Evolutionary conservation across 2,888 invertebrate genomes (phyloP).

Genomic region (Itoplectis maculator): DNA sequence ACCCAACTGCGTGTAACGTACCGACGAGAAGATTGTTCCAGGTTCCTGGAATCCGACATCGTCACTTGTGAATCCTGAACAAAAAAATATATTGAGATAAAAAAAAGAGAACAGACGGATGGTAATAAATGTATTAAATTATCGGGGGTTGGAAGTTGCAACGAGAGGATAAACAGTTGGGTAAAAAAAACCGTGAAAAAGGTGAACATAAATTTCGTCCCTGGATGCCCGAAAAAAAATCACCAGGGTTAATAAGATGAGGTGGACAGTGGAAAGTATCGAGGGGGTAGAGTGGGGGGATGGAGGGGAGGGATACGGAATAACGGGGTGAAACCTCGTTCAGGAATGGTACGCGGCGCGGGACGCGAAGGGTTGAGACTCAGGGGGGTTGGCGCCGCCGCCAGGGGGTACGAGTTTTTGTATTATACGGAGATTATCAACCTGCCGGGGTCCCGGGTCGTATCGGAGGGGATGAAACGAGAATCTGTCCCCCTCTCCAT

Average conservation of each 20-base stretch:
- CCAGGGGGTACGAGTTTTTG: slow-evolving; percentile 74
- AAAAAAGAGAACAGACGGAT: slow-evolving; percentile 7
- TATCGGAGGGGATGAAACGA: slow-evolving; percentile 66
- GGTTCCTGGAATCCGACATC: too few species aligned
- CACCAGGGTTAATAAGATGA: slow-evolving; percentile 44
- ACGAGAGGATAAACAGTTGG: too few species aligned
- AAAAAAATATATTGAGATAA: not conserved
- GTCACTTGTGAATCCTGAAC: not conserved
- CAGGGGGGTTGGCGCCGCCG: slow-evolving; percentile 38
- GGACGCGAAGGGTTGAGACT: slow-evolving; percentile 56
- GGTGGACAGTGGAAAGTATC: slow-evolving; percentile 14
- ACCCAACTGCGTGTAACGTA: slow-evolving; percentile 34
- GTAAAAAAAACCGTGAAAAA: too few species aligned
- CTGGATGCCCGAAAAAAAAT: slow-evolving; percentile 23
- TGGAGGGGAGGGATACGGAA: not conserved
- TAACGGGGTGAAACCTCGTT: slow-evolving; percentile 44
- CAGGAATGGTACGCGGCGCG: slow-evolving; percentile 29
- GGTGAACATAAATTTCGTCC: slow-evolving; percentile 16
- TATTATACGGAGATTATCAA: slow-evolving; percentile 84
- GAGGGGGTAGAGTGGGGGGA: not conserved
- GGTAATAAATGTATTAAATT: too few species aligned
- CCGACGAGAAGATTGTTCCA: not conserved
- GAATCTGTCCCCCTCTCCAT: too few species aligned
- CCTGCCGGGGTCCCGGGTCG: slow-evolving; percentile 79
- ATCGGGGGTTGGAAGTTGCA: too few species aligned